These are phyloP conservation scores for Vulpes lagopus DNA, from an alignment of 2,113 vertebrate genomes.

Conservation along the genomic window DNA sequence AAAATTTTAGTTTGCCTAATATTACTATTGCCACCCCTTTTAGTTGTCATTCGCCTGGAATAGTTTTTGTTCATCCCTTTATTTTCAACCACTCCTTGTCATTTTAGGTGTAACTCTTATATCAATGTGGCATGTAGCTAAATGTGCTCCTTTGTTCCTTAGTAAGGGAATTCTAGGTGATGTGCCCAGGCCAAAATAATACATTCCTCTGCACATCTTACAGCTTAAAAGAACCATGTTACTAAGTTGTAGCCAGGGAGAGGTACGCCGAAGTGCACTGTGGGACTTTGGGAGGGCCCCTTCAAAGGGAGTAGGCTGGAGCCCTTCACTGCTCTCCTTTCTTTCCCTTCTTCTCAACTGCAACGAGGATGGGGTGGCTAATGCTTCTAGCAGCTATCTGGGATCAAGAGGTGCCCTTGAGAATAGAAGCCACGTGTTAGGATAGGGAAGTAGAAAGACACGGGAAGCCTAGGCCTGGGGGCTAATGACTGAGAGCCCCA, in stretches of 20 bases:
- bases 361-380: not conserved
- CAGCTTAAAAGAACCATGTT: too few relatives aligned
- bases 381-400: not conserved
- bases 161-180: too few relatives aligned
- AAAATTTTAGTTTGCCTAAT: not conserved
- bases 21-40: not conserved
- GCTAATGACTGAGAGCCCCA: not conserved
- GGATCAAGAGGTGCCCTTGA: slow-evolving; percentile 15
- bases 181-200: too few relatives aligned
- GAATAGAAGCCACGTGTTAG: not conserved
- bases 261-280: too few relatives aligned
- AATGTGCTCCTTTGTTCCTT: too few relatives aligned
- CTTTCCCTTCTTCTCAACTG: too few relatives aligned
- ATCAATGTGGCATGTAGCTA: not conserved
- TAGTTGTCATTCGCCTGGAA: not conserved
- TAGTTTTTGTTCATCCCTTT: not conserved
- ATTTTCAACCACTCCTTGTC: not conserved
- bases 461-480: not conserved
- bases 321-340: too few relatives aligned
- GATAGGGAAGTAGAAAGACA: not conserved
- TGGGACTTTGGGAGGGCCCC: too few relatives aligned
- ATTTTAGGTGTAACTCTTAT: not conserved
- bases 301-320: too few relatives aligned
- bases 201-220: too few relatives aligned
- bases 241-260: too few relatives aligned